Evolutionary conservation across 2,888 invertebrate species (phyloP).

Genomic region (Drosophila barbarae): DNA sequence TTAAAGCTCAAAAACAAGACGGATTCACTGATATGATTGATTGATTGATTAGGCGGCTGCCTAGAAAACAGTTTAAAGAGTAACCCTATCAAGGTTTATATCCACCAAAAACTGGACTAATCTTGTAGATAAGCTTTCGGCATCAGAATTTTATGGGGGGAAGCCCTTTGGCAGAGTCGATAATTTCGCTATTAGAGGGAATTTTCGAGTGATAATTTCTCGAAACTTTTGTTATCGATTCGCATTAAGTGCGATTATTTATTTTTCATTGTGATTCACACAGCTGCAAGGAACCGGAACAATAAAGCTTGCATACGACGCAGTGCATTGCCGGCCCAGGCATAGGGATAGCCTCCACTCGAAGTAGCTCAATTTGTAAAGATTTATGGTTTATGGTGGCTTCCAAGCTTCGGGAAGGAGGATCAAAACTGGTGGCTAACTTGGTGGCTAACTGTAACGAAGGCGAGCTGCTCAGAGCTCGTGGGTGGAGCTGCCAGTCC

Average conservation of each 20-base stretch:
- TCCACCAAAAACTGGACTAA: background rate
- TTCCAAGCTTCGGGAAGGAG: background rate
- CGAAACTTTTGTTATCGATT: too few relatives aligned
- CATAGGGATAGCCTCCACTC: background rate
- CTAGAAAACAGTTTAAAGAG: background rate
- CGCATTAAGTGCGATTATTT: background rate
- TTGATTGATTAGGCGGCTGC: background rate
- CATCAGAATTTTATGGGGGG: background rate
- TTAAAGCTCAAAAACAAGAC: background rate
- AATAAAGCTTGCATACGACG: too few relatives aligned
- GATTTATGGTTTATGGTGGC: too few relatives aligned
- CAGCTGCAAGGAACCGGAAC: background rate
- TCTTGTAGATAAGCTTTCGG: background rate
- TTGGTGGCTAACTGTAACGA: too few relatives aligned
- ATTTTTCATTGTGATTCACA: background rate
- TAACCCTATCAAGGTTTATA: background rate
- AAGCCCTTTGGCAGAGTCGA: background rate
- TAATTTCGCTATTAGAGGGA: too few relatives aligned
- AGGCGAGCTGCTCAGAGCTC: background rate
- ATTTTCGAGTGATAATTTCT: background rate
- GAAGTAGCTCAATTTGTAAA: background rate
- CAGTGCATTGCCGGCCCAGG: background rate
- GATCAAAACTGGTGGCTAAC: background rate
- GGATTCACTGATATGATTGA: background rate
- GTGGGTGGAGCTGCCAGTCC: background rate